Evolutionary conservation across 1,140 invertebrate genomes (phyloP).

Genomic region (Cheumatopsyche charites): DNA sequence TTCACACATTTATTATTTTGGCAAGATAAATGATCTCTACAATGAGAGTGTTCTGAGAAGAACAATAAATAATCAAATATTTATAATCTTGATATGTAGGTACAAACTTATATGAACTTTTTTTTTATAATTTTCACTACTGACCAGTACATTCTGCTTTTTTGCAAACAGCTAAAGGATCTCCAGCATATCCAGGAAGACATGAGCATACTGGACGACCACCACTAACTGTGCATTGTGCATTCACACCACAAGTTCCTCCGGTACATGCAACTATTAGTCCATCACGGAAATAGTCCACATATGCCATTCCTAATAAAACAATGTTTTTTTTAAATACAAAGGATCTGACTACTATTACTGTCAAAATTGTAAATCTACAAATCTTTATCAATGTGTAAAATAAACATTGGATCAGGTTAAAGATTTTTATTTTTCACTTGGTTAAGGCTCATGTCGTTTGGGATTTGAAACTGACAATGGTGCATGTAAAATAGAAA

Average conservation of each 20-base stretch:
- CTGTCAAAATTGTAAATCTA: too few relatives aligned
- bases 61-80: slow-evolving; percentile 17
- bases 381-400: too few relatives aligned
- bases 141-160: slow-evolving; percentile 68
- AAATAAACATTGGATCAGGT: too few relatives aligned
- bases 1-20: slow-evolving; percentile 77
- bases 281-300: background rate
- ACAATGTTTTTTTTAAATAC: too few relatives aligned
- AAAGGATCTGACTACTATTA: too few relatives aligned
- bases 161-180: slow-evolving; percentile 69
- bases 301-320: slow-evolving; percentile 9
- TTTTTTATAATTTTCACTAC: slow-evolving; percentile 48
- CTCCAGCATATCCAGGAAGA: slow-evolving; percentile 72
- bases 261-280: slow-evolving; percentile 52
- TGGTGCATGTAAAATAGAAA: too few relatives aligned
- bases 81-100: slow-evolving; percentile 12
- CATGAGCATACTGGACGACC: slow-evolving; percentile 73
- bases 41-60: slow-evolving; percentile 62
- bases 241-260: slow-evolving; percentile 66
- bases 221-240: slow-evolving; percentile 66
- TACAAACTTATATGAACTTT: background rate
- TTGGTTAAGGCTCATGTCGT: too few relatives aligned
- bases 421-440: too few relatives aligned
- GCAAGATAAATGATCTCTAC: slow-evolving; percentile 73
- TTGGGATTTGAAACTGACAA: too few relatives aligned